Conservation (phyloP, 2,888 invertebrate genomes). For the Caenorhabditis wallacei region DNA sequence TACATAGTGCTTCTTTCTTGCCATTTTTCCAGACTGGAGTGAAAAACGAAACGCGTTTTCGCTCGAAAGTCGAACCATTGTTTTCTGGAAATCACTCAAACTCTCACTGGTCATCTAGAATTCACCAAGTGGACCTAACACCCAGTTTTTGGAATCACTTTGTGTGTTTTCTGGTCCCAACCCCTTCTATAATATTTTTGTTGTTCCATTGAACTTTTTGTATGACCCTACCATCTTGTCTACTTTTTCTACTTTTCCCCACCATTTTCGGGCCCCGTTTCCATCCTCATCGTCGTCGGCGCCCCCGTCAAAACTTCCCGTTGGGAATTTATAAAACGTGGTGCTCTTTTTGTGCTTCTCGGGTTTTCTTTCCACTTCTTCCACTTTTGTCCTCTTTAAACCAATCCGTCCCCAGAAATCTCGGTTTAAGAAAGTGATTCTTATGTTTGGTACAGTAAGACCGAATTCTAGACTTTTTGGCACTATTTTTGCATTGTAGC, state of each 20-base stretch:
- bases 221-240: not conserved
- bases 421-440: not conserved
- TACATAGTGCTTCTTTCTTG: slow-evolving; percentile 36
- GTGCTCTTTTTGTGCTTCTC: slow-evolving; percentile 48
- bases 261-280: slow-evolving; percentile 22
- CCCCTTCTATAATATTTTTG: not conserved
- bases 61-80: not conserved
- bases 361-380: slow-evolving; percentile 31
- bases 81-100: not conserved
- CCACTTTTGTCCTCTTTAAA: slow-evolving; percentile 42
- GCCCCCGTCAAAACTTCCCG: slow-evolving; percentile 64
- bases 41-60: slow-evolving; percentile 19
- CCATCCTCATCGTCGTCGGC: slow-evolving; percentile 42
- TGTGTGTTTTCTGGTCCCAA: slow-evolving; percentile 1
- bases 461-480: no score
- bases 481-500: no score
- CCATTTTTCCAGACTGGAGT: slow-evolving; percentile 19
- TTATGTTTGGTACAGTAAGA: not conserved
- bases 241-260: slow-evolving; percentile 28
- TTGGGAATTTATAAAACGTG: slow-evolving; percentile 68
- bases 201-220: slow-evolving; percentile 4
- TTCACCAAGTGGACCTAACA: slow-evolving; percentile 15
- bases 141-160: slow-evolving; percentile 14
- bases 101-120: not conserved
- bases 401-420: slow-evolving; percentile 18